A percentile compares a stretch with the other conserved stretches of the same genome.
Conservation (phyloP, 2,888 invertebrate species). For the Chaetogeoica ovagalla region DNA sequence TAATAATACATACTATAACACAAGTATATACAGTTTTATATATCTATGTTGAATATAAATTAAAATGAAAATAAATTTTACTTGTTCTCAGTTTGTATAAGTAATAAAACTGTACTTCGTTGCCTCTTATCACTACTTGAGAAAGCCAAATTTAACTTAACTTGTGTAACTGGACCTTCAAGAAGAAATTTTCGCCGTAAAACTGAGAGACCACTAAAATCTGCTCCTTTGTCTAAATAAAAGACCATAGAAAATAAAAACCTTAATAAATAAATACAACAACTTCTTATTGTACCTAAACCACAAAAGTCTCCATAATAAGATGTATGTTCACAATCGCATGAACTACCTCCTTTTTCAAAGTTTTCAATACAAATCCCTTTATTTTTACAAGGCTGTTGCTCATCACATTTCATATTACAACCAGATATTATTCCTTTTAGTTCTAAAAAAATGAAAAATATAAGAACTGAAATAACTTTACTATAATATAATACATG, state of each 20-base stretch:
- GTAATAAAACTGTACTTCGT: slow-evolving; percentile 75
- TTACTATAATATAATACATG: slow-evolving; percentile 4
- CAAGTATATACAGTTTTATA: neutral
- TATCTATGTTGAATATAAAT: neutral
- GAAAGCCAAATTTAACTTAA: slow-evolving; percentile 84
- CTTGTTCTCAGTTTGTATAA: slow-evolving; percentile 83
- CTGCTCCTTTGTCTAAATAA: slow-evolving; percentile 76
- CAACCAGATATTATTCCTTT: slow-evolving; percentile 79
- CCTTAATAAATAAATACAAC: neutral
- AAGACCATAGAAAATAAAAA: slow-evolving; percentile 22
- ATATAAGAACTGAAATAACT: neutral
- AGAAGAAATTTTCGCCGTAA: slow-evolving; percentile 77
- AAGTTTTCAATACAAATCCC: slow-evolving; percentile 89
- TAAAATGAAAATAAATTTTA: slow-evolving; percentile 58
- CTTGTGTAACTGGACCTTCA: slow-evolving; percentile 71
- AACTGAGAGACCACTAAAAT: slow-evolving; percentile 84
- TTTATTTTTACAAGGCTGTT: slow-evolving; percentile 79
- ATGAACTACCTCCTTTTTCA: slow-evolving; percentile 79
- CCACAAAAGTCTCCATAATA: slow-evolving; percentile 86
- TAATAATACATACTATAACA: too few relatives aligned
- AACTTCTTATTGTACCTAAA: slow-evolving; percentile 63
- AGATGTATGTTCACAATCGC: slow-evolving; percentile 86
- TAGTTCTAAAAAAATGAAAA: slow-evolving; percentile 60
- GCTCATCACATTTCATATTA: slow-evolving; percentile 84
- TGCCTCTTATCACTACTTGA: slow-evolving; percentile 79